Evolutionary conservation across 2,113 vertebrate species (phyloP).

Genomic region (Solea solea): DNA sequence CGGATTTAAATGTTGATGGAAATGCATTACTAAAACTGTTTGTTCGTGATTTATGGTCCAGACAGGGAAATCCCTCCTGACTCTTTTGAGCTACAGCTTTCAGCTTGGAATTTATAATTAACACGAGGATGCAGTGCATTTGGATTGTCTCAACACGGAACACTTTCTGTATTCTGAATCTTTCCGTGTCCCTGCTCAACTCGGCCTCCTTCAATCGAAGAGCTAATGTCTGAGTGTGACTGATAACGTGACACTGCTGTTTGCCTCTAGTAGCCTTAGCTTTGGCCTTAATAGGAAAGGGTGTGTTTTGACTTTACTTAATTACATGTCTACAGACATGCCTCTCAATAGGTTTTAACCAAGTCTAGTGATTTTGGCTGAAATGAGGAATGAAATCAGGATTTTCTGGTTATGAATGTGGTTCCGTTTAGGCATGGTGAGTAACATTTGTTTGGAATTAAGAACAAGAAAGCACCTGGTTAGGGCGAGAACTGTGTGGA

Average conservation of each 20-base stretch:
- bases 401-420: too few species aligned
- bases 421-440: too few species aligned
- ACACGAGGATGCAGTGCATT: background rate
- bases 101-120: slow-evolving; percentile 3
- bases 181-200: background rate
- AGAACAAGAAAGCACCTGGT: too few species aligned
- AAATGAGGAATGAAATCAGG: too few species aligned
- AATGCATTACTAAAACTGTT: background rate
- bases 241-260: slow-evolving; percentile 2
- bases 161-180: background rate
- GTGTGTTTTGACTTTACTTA: too few species aligned
- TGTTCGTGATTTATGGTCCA: slow-evolving; percentile 5
- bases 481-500: too few species aligned
- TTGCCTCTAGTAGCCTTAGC: slow-evolving; percentile 1
- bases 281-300: too few species aligned
- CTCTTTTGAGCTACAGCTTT: background rate
- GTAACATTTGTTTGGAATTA: too few species aligned
- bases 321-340: too few species aligned
- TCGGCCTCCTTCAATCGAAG: background rate
- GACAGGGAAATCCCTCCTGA: background rate
- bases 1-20: slow-evolving; percentile 1
- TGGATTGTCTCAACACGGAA: background rate
- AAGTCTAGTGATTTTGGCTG: too few species aligned
- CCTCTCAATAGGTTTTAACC: too few species aligned
- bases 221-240: background rate